Evolutionary conservation across 1,140 invertebrate genomes (phyloP).

Genomic region (Berghia stephanieae): DNA sequence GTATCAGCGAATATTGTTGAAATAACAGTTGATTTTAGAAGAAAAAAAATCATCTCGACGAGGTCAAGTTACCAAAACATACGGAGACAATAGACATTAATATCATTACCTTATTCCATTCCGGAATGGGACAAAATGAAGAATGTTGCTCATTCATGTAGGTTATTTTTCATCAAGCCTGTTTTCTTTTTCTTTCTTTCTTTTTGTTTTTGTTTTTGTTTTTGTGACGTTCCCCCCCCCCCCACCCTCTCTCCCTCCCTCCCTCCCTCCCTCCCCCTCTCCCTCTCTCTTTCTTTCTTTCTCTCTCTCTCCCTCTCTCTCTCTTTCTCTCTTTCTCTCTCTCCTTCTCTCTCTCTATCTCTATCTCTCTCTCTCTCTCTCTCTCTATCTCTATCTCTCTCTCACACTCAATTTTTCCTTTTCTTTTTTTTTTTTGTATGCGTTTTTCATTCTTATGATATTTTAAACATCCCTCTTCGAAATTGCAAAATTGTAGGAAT

Average conservation of each 20-base stretch:
- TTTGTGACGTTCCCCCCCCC: constrained; percentile 17
- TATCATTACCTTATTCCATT: too few species aligned
- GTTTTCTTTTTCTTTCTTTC: too few species aligned
- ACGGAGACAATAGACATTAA: too few species aligned
- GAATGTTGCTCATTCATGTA: too few species aligned
- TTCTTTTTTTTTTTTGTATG: too few species aligned
- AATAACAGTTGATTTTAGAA: too few species aligned
- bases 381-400: constrained; percentile 8
- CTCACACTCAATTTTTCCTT: constrained; percentile 21
- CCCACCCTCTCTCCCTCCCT: constrained; percentile 22
- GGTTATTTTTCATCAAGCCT: too few species aligned
- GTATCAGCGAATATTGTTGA: too few species aligned
- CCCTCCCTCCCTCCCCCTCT: constrained; percentile 26
- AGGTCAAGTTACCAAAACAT: too few species aligned
- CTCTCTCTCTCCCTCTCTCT: constrained; percentile 30
- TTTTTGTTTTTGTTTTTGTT: not conserved
- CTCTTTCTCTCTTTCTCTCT: not conserved
- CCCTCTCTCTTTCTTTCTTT: constrained; percentile 27
- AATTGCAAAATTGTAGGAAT: too few species aligned
- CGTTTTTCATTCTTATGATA: not conserved
- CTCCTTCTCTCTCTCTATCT: constrained; percentile 16
- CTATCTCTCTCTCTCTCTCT: constrained; percentile 8
- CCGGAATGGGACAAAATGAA: too few species aligned
- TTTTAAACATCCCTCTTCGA: not conserved
- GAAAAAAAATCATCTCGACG: too few species aligned